phyloP scores from a whole-genome alignment of 2,888 invertebrate genomes.

The Andrena hattorfiana region DNA sequence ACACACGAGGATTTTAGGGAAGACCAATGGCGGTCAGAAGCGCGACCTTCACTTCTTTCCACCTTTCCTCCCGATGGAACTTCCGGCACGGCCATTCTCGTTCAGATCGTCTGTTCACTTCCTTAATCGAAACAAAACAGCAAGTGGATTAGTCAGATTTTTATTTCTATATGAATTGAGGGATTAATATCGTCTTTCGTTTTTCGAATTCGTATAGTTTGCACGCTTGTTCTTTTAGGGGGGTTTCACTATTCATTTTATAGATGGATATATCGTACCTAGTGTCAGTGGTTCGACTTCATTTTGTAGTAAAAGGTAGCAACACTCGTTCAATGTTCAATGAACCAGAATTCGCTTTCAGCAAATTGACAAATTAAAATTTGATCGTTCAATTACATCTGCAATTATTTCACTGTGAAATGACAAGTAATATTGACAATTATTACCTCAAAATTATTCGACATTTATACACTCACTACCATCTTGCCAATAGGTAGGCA shows the following conservation, averaged over 20 bases:
- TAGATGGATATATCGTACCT: not conserved
- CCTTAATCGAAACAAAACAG: not conserved
- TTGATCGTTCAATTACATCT: not conserved
- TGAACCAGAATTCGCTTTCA: not conserved
- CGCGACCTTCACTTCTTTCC: conserved; percentile 37
- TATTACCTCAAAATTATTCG: too few relatives aligned
- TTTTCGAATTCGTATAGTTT: not conserved
- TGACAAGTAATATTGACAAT: not conserved
- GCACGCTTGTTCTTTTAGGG: not conserved
- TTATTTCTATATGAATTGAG: not conserved
- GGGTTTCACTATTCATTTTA: not conserved
- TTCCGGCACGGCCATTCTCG: conserved; percentile 26
- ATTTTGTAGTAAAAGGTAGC: too few relatives aligned
- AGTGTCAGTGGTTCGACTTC: not conserved
- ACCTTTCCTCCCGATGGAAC: conserved; percentile 25
- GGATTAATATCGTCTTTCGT: not conserved
- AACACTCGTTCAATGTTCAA: not conserved
- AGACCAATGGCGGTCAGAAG: conserved; percentile 22
- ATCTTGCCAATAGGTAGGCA: not conserved
- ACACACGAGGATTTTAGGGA: conserved; percentile 37
- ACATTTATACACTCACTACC: not conserved
- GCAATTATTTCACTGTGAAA: not conserved
- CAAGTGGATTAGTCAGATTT: not conserved
- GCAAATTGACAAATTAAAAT: not conserved
- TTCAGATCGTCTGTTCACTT: conserved; percentile 34